Evolutionary conservation across 2,797 vertebrate species (phyloP).

Genomic region (Hydrophis major): DNA sequence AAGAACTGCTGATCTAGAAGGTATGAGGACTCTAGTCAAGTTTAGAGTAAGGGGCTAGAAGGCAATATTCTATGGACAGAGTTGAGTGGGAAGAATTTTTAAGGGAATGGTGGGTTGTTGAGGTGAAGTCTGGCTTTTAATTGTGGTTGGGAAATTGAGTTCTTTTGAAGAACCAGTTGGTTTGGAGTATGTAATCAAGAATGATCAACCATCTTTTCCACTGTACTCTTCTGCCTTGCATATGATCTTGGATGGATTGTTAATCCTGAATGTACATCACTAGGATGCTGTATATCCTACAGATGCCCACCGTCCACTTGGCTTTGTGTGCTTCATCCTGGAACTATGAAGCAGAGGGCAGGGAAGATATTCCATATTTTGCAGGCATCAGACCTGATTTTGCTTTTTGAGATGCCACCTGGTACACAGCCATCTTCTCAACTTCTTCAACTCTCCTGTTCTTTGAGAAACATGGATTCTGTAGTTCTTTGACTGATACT

Average conservation of each 20-base stretch:
- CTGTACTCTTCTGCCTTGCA: not conserved
- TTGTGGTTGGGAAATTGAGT: not conserved
- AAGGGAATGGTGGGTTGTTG: not conserved
- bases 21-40: not conserved
- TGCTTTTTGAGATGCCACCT: not conserved
- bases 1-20: not conserved
- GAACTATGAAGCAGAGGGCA: not conserved
- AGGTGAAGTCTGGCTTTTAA: not conserved
- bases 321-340: not conserved
- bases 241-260: not conserved
- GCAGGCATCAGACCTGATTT: not conserved
- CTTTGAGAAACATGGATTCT: constrained; percentile 2
- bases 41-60: not conserved
- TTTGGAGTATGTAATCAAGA: not conserved
- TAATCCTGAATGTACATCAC: not conserved
- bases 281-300: not conserved
- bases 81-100: not conserved
- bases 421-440: not conserved
- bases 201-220: not conserved
- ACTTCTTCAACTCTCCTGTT: not conserved
- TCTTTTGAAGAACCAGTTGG: not conserved
- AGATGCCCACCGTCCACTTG: not conserved
- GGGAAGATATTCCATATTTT: not conserved
- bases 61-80: not conserved
- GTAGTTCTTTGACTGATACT: not conserved